phyloP scores from a whole-genome alignment of 2,888 invertebrate genomes.

The Drosophila subquinaria region DNA sequence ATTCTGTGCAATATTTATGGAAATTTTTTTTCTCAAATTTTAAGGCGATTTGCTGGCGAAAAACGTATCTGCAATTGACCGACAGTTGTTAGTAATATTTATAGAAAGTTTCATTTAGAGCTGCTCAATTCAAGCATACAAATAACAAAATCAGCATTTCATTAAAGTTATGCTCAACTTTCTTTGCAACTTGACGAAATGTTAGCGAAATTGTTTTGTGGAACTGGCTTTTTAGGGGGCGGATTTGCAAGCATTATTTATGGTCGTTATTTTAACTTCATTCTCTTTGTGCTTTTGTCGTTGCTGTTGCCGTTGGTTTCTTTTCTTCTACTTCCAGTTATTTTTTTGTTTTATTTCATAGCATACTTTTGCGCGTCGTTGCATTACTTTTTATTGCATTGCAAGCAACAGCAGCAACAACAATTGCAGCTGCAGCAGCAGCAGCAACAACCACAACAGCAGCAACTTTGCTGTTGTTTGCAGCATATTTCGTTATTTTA shows the following conservation, averaged over 20 bases:
- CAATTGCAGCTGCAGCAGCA: constrained; percentile 22
- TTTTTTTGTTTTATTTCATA: constrained; percentile 1
- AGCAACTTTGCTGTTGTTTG: constrained; percentile 39
- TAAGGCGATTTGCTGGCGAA: too few relatives aligned
- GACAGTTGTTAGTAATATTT: too few relatives aligned
- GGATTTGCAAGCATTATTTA: constrained; percentile 45
- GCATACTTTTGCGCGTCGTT: constrained; percentile 52
- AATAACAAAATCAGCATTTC: not conserved
- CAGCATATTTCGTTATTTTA: constrained; percentile 67
- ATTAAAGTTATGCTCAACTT: not conserved
- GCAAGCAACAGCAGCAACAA: constrained; percentile 27
- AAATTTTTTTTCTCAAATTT: too few relatives aligned
- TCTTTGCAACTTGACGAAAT: constrained; percentile 9
- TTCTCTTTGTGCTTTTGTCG: constrained; percentile 29
- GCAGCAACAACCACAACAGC: constrained; percentile 1
- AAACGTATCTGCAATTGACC: too few relatives aligned
- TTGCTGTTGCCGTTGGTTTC: constrained; percentile 3
- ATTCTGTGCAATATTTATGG: too few relatives aligned
- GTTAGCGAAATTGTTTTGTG: constrained; percentile 11
- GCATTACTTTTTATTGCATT: constrained; percentile 62
- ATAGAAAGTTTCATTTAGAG: too few relatives aligned
- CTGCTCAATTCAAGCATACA: not conserved
- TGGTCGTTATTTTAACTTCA: constrained; percentile 58
- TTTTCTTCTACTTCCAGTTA: not conserved
- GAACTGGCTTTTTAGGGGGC: constrained; percentile 17